These are phyloP conservation scores for Drepanosiphum platanoidis DNA, from an alignment of 2,888 invertebrate genomes.

Conservation along the genomic window DNA sequence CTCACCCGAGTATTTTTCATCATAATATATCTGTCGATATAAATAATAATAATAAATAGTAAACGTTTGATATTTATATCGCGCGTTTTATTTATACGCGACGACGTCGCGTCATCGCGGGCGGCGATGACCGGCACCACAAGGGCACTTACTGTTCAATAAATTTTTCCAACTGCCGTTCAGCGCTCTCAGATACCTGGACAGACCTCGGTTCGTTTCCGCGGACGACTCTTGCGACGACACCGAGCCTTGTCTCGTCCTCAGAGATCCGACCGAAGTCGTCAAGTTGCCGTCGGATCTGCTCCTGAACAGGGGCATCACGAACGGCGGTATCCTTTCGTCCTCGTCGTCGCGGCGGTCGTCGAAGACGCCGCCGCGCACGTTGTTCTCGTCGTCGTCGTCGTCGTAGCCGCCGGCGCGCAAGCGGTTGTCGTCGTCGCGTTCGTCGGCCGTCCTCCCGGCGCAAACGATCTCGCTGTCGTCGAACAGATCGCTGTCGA, in stretches of 20 bases:
- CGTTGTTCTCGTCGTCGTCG: too few relatives aligned
- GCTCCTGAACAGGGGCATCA: conserved; percentile 72
- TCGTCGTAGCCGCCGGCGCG: too few relatives aligned
- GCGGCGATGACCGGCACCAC: too few relatives aligned
- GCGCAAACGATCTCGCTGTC: conserved; percentile 54
- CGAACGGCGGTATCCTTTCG: conserved; percentile 57
- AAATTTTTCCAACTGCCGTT: conserved; percentile 85
- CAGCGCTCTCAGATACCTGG: conserved; percentile 79
- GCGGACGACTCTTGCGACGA: conserved; percentile 67
- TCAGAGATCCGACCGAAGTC: conserved; percentile 63
- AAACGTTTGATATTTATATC: too few relatives aligned
- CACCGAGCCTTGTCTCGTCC: conserved; percentile 63
- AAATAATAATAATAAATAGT: too few relatives aligned
- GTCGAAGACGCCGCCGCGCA: too few relatives aligned
- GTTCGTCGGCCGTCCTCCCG: conserved; percentile 53
- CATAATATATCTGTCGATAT: too few relatives aligned
- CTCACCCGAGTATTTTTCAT: too few relatives aligned
- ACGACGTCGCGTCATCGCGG: too few relatives aligned
- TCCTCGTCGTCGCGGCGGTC: too few relatives aligned
- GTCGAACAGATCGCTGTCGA: conserved; percentile 61
- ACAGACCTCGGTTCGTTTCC: conserved; percentile 70
- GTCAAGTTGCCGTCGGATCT: conserved; percentile 80
- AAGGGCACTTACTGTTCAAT: conserved; percentile 81
- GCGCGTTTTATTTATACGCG: too few relatives aligned
- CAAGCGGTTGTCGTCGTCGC: too few relatives aligned